phyloP scores from a whole-genome alignment of 2,888 invertebrate species.

The Drosophila limbata region DNA sequence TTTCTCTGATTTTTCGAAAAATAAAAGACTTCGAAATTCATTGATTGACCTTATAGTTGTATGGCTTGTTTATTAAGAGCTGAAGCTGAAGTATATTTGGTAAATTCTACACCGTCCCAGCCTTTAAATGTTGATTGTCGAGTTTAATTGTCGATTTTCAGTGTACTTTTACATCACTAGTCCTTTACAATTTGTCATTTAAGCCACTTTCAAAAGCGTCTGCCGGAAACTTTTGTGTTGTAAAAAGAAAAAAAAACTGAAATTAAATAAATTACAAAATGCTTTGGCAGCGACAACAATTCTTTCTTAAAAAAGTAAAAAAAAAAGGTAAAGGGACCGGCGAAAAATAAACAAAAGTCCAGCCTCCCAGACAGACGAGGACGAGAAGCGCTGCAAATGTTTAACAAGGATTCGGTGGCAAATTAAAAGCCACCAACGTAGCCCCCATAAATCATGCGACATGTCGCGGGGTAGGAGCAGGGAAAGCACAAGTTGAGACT shows the following conservation, averaged over 20 bases:
- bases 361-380: conserved; percentile 59
- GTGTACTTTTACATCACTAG: background rate
- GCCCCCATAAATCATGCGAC: conserved; percentile 77
- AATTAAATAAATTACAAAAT: conserved; percentile 82
- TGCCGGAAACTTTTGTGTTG: conserved; percentile 61
- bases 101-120: background rate
- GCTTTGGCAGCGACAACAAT: conserved; percentile 69
- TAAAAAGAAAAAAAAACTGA: conserved; percentile 64
- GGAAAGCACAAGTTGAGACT: conserved; percentile 16
- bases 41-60: conserved; percentile 14
- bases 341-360: conserved; percentile 60
- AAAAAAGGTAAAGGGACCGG: conserved; percentile 43
- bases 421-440: conserved; percentile 76
- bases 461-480: conserved; percentile 33
- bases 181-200: conserved; percentile 63
- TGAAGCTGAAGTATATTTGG: background rate
- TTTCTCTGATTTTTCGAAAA: background rate
- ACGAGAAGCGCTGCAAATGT: conserved; percentile 62
- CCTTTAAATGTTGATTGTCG: too few species aligned
- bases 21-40: conserved; percentile 1
- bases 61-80: conserved; percentile 17
- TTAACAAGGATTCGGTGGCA: conserved; percentile 71
- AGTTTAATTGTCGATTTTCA: conserved; percentile 24
- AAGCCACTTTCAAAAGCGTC: conserved; percentile 58
- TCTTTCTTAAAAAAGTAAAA: conserved; percentile 38